Percentiles rank a stretch among this genome's conserved stretches.
These are phyloP conservation scores for Hepsetus odoe DNA, from an alignment of 2,113 vertebrate species.

Conservation along the genomic window DNA sequence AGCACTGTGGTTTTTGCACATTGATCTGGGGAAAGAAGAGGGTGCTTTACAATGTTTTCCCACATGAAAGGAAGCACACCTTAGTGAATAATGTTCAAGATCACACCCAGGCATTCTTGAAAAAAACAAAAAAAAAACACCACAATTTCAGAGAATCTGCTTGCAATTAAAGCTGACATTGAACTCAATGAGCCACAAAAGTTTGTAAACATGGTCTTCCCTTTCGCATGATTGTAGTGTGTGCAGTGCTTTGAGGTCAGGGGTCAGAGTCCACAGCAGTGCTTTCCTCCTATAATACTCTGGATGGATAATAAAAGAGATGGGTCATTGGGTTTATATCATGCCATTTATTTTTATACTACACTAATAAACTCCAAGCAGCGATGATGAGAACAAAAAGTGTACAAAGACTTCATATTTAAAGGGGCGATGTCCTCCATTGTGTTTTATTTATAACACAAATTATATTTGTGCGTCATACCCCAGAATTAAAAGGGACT, in stretches of 20 bases:
- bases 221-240: not conserved
- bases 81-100: not conserved
- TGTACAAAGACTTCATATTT: not conserved
- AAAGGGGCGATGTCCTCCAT: not conserved
- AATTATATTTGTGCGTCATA: no score
- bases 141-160: not conserved
- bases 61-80: not conserved
- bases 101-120: not conserved
- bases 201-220: not conserved
- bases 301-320: not conserved
- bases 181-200: not conserved
- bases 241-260: not conserved
- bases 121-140: no score
- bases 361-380: slow-evolving; percentile 3
- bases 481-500: no score
- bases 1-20: no score
- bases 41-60: not conserved
- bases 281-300: not conserved
- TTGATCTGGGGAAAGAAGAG: no score
- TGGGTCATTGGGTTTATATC: not conserved
- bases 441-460: not conserved
- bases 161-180: not conserved
- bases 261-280: not conserved
- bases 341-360: not conserved
- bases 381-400: not conserved